Percentiles rank a stretch among this genome's conserved stretches.
phyloP scores from a whole-genome alignment of 2,888 invertebrate species.

The Chirona hameri region DNA sequence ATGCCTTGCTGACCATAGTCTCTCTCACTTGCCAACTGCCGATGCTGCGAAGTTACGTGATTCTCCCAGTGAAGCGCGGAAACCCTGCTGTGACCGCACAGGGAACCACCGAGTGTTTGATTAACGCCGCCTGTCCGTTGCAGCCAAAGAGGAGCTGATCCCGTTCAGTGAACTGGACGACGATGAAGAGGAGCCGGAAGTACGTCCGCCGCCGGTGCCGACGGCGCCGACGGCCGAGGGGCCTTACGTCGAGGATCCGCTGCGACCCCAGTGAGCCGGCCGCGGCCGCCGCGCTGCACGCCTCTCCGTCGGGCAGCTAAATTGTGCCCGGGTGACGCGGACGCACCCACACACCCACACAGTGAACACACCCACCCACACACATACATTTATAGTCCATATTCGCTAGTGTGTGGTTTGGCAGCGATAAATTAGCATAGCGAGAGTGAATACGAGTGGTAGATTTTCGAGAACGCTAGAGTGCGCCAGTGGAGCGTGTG shows the following conservation, averaged over 20 bases:
- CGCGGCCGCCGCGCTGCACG: background rate
- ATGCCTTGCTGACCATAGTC: no score
- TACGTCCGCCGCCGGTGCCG: background rate
- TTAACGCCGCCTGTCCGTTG: no score
- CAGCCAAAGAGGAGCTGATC: background rate
- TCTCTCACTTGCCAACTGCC: no score
- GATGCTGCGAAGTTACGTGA: no score
- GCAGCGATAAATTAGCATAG: background rate
- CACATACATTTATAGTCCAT: background rate
- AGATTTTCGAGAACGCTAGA: no score
- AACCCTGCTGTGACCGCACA: no score
- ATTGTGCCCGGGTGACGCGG: background rate
- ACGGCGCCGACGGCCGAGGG: background rate
- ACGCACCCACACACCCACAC: no score
- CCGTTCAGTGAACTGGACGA: constrained; percentile 26
- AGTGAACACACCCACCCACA: no score
- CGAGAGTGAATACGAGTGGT: no score
- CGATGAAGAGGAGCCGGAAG: background rate
- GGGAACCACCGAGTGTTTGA: no score
- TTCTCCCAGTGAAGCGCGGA: no score
- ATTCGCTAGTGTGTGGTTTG: background rate
- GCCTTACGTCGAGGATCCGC: background rate
- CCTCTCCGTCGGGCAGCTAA: background rate
- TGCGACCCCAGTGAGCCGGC: background rate
- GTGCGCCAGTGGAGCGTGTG: no score